Evolutionary conservation across 2,888 invertebrate genomes (phyloP).

Genomic region (Pseudanteris insignis): DNA sequence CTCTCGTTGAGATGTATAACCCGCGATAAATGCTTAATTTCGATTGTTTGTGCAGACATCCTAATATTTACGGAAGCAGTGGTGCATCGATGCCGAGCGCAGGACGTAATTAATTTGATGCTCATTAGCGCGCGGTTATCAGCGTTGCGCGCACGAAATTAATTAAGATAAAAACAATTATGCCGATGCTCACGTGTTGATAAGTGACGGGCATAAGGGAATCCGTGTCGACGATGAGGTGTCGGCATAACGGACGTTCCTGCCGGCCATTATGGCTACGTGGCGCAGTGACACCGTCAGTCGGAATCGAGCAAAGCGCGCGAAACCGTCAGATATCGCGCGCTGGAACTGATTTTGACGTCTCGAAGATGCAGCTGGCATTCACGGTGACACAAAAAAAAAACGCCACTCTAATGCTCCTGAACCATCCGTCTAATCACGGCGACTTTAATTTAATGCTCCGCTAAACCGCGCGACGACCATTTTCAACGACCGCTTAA

Average conservation of each 20-base stretch:
- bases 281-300: slow-evolving; percentile 13
- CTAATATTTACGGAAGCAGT: too few species aligned
- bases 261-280: slow-evolving; percentile 12
- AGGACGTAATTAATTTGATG: too few species aligned
- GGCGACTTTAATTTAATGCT: slow-evolving; percentile 42
- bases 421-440: slow-evolving; percentile 17
- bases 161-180: slow-evolving; percentile 5
- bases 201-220: slow-evolving; percentile 8
- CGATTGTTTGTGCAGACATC: too few species aligned
- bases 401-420: too few species aligned
- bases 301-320: too few species aligned
- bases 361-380: neutral
- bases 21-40: too few species aligned
- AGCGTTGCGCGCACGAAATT: slow-evolving; percentile 3
- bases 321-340: slow-evolving; percentile 5
- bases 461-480: too few species aligned
- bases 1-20: too few species aligned
- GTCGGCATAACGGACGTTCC: slow-evolving; percentile 22
- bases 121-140: too few species aligned
- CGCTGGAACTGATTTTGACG: slow-evolving; percentile 4
- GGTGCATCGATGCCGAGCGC: too few species aligned
- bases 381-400: neutral
- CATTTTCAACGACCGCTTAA: too few species aligned
- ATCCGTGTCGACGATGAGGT: slow-evolving; percentile 10
- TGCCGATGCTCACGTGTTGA: slow-evolving; percentile 6